Base-by-base conservation (phyloP, 2,113 vertebrate genomes). In the Pyxicephalus adspersus region DNA sequence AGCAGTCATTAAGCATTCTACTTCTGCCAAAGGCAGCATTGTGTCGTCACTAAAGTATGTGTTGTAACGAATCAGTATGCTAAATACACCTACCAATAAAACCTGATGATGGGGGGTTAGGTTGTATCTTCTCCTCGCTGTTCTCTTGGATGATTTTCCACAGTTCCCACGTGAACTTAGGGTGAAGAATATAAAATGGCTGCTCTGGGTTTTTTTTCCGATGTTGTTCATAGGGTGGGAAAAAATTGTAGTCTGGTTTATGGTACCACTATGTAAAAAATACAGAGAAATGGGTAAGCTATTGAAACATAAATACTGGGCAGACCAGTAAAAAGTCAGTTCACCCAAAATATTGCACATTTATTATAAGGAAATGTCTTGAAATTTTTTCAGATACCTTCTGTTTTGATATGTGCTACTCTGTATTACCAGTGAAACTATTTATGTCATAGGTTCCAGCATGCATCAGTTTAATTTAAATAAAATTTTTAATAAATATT, bases 101-200 rank as follows among this genome's bases (percentile, higher is more conserved):
- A 76, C 98, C 98, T 74, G 98, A 99, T 29, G 98, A 99, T 11
- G 98, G 98, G 1, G 98, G 98, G 73, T 99, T 99, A 84, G 97
- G 98, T 84, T 99, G 98, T 86, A 99, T 99, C 87, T 94, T 95
- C 90, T 98, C 96, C 84, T 93, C 89, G n/a, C 95, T 98, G 87
- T 98, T 99, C 84, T 95, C 93, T 88, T 99, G 97, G 86, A 99
- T 97, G 84, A 98, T 89, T 67, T 99, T 96, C 98, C 98, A 99
- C 31, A 99, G 95, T 83, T 93, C 91, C 98, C 98, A 99, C 89
- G 98, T 94, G 68, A 97, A 99, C 67, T 94, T 94, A 23, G 98
- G 98, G 86, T 99, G 98, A 26, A 99, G 95, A 84, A 99, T 96
- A 86, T 99, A 99, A 90, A 98, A 98, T 0, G 94, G 96, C 85